phyloP scores from a whole-genome alignment of 2,113 vertebrate genomes.

The Acinonyx jubatus region DNA sequence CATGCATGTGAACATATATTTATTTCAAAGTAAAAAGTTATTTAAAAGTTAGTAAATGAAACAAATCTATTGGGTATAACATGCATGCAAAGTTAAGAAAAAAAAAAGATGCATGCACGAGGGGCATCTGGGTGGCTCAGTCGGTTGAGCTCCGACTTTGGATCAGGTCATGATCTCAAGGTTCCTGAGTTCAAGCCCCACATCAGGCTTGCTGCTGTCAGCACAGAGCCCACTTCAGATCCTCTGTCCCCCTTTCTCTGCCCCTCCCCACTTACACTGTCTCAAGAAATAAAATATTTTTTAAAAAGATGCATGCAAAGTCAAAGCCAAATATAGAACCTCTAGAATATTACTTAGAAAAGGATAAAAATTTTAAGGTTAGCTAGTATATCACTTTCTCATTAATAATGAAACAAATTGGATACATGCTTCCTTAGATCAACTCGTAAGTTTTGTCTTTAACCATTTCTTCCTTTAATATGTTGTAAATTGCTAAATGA shows the following conservation, averaged over 20 bases:
- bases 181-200: no score
- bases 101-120: no score
- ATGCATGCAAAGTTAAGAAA: background rate
- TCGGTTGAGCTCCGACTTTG: no score
- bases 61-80: background rate
- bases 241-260: no score
- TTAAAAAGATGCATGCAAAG: background rate
- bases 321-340: background rate
- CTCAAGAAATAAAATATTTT: no score
- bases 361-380: slow-evolving; percentile 23
- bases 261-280: no score
- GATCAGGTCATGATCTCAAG: no score
- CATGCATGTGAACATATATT: background rate
- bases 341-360: slow-evolving; percentile 25
- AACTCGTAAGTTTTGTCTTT: slow-evolving; percentile 17
- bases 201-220: no score
- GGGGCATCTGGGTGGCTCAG: no score
- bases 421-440: background rate
- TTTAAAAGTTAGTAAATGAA: background rate
- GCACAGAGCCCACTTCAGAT: no score
- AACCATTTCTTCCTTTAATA: background rate
- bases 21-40: background rate
- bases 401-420: slow-evolving; percentile 48
- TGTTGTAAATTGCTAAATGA: background rate
- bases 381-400: background rate